These are phyloP conservation scores for Cepphus grylle DNA, from an alignment of 2,113 vertebrate genomes.

Conservation along the genomic window DNA sequence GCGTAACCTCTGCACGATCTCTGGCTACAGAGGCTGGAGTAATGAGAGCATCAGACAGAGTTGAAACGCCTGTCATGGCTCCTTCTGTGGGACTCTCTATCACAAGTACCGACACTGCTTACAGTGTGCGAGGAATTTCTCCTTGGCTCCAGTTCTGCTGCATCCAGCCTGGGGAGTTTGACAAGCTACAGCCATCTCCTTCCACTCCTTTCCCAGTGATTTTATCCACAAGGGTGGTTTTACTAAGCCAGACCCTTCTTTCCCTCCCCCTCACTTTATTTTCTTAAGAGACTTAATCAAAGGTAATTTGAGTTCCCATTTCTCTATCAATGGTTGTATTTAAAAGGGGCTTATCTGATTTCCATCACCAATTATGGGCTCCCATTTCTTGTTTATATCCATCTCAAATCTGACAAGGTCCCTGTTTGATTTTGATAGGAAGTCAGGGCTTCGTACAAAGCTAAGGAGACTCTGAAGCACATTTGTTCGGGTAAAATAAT, in stretches of 20 bases:
- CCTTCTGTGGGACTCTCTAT: neutral
- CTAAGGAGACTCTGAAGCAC: slow-evolving; percentile 68
- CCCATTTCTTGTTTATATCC: slow-evolving; percentile 83
- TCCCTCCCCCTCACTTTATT: slow-evolving; percentile 67
- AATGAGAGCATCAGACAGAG: neutral
- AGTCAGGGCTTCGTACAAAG: slow-evolving; percentile 72
- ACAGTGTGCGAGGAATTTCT: neutral
- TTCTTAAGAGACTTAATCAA: slow-evolving; percentile 81
- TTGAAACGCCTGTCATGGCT: neutral
- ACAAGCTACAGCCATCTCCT: slow-evolving; percentile 24
- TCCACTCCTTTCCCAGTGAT: slow-evolving; percentile 22
- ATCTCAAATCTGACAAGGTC: slow-evolving; percentile 74
- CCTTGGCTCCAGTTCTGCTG: slow-evolving; percentile 52
- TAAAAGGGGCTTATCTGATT: slow-evolving; percentile 82
- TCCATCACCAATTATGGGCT: slow-evolving; percentile 81
- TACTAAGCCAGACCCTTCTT: slow-evolving; percentile 3
- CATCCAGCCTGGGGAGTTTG: slow-evolving; percentile 28
- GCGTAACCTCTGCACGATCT: neutral
- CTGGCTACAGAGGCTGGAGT: neutral
- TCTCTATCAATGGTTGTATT: slow-evolving; percentile 82
- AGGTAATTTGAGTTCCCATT: slow-evolving; percentile 80
- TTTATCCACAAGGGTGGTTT: slow-evolving; percentile 46
- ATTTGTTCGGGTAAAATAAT: slow-evolving; percentile 81
- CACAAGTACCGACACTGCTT: neutral
- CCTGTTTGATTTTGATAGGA: slow-evolving; percentile 77